Conservation (phyloP, 2,797 vertebrate genomes). For the Remorina albescens region DNA sequence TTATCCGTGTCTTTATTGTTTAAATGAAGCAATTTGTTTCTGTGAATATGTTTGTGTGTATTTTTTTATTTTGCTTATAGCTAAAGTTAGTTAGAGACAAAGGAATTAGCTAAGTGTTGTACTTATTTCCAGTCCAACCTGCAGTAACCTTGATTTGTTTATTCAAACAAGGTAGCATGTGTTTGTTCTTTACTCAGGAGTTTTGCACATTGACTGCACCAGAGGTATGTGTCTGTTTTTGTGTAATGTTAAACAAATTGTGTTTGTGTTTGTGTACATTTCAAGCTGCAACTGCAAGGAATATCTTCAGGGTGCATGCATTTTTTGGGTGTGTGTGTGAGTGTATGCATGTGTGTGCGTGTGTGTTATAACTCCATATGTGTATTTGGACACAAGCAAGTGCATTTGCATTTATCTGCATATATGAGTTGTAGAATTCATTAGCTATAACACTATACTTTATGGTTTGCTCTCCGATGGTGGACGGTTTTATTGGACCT, state of each 20-base stretch:
- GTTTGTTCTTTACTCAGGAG: constrained; percentile 50
- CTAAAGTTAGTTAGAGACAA: constrained; percentile 44
- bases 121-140: constrained; percentile 72
- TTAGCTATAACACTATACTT: constrained; percentile 62
- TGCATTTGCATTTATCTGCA: constrained; percentile 49
- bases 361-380: constrained; percentile 26
- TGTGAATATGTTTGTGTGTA: constrained; percentile 17
- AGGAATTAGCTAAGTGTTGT: constrained; percentile 78
- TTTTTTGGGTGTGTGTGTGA: constrained; percentile 37
- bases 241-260: constrained; percentile 21
- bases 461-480: constrained; percentile 55
- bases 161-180: constrained; percentile 57
- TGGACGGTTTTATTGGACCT: constrained; percentile 60
- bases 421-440: constrained; percentile 59
- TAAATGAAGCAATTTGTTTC: constrained; percentile 23
- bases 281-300: constrained; percentile 18
- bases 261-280: constrained; percentile 49
- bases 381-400: constrained; percentile 13
- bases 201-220: constrained; percentile 35
- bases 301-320: constrained; percentile 8
- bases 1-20: constrained; percentile 24
- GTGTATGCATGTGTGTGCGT: constrained; percentile 35
- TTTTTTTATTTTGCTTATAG: constrained; percentile 31
- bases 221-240: constrained; percentile 3
- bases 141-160: constrained; percentile 79